A percentile compares a stretch with the other conserved stretches of the same genome.
phyloP scores from a whole-genome alignment of 2,888 invertebrate species.

The Caenorhabditis wallacei region DNA sequence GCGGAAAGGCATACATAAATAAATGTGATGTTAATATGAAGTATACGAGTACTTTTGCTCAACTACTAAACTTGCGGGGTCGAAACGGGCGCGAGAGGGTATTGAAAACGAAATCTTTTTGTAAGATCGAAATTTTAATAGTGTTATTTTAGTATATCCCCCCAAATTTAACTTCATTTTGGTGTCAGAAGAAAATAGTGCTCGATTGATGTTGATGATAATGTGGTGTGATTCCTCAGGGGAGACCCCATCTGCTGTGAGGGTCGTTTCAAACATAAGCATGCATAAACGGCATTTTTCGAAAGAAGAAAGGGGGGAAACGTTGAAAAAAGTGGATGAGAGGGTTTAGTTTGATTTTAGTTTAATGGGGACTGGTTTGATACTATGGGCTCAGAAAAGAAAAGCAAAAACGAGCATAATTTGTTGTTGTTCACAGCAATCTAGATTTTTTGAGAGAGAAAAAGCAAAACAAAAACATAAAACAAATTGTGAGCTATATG shows the following conservation, averaged over 20 bases:
- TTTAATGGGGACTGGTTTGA: no score
- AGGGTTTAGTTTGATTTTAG: neutral
- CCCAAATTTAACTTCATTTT: constrained; percentile 1
- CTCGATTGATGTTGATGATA: constrained; percentile 44
- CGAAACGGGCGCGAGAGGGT: neutral
- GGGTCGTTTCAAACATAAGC: constrained; percentile 23
- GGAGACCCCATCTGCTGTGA: constrained; percentile 30
- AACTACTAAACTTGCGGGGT: neutral
- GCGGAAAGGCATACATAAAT: constrained; percentile 31
- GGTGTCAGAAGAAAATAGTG: constrained; percentile 7
- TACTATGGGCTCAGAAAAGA: no score
- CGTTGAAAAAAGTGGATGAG: neutral
- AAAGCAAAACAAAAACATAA: no score
- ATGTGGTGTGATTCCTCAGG: constrained; percentile 46
- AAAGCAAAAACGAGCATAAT: no score
- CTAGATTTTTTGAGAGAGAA: no score
- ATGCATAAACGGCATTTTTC: constrained; percentile 19
- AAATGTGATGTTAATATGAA: constrained; percentile 42
- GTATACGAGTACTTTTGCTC: constrained; percentile 18
- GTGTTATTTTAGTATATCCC: no score
- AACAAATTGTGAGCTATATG: no score
- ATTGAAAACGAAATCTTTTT: neutral
- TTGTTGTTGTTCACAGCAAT: no score
- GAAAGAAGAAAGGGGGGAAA: neutral
- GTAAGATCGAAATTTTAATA: no score